phyloP scores from a whole-genome alignment of 1,140 invertebrate species.

The Idris sp. region DNA sequence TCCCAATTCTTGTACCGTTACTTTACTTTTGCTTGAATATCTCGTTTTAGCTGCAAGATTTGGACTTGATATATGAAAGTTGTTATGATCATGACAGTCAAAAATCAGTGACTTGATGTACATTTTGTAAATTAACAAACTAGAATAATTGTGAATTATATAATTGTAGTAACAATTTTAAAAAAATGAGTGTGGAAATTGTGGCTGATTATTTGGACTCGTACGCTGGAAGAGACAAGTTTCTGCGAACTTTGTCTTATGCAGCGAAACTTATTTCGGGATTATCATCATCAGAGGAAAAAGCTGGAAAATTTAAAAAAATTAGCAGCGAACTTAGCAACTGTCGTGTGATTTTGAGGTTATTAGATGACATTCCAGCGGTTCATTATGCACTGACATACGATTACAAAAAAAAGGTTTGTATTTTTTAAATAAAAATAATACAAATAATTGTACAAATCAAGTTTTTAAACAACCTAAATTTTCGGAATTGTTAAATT shows the following conservation, averaged over 20 bases:
- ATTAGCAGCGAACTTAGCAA: conserved; percentile 83
- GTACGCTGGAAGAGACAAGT: conserved; percentile 80
- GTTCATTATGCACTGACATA: conserved; percentile 82
- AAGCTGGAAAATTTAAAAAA: conserved; percentile 79
- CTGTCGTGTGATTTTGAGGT: conserved; percentile 83
- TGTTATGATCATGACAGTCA: no score
- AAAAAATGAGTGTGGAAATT: conserved; percentile 66
- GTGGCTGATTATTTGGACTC: conserved; percentile 76
- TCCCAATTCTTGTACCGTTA: no score
- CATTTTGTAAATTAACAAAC: no score
- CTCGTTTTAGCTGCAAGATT: no score
- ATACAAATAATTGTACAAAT: no score
- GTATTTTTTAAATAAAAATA: conserved; percentile 3
- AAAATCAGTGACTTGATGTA: no score
- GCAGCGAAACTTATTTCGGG: conserved; percentile 81
- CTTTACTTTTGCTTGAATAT: no score
- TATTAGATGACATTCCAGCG: conserved; percentile 88
- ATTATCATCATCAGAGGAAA: conserved; percentile 77
- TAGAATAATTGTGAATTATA: no score
- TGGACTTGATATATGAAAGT: no score
- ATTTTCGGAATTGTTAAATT: no score
- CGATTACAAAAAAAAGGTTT: conserved; percentile 81
- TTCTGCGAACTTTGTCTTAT: conserved; percentile 84
- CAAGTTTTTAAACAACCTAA: no score
- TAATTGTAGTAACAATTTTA: no score